Evolutionary conservation across 2,888 invertebrate genomes (phyloP).

Genomic region (Leptopilina myrica): DNA sequence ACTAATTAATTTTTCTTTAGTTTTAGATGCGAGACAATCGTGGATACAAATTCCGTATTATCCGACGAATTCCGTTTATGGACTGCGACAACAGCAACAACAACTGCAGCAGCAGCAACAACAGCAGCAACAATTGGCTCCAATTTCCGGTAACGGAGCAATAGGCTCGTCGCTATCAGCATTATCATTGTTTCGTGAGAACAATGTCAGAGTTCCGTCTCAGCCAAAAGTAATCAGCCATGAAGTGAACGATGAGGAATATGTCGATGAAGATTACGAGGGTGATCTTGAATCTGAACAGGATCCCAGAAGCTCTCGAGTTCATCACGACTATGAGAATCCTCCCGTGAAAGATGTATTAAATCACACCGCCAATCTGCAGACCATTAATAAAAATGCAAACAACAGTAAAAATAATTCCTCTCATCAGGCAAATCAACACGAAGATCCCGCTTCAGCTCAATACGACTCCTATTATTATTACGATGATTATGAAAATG

Average conservation of each 20-base stretch:
- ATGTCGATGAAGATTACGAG: conserved; percentile 48
- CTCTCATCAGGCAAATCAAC: conserved; percentile 57
- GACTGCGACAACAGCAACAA: conserved; percentile 53
- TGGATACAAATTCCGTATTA: conserved; percentile 66
- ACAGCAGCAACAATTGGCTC: conserved; percentile 55
- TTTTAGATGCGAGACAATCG: conserved; percentile 49
- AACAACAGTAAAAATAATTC: conserved; percentile 39
- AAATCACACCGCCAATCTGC: conserved; percentile 49
- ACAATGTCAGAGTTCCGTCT: conserved; percentile 58
- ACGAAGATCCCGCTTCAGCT: conserved; percentile 60
- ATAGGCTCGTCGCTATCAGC: conserved; percentile 50
- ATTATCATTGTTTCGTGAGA: conserved; percentile 57
- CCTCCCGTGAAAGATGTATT: conserved; percentile 48
- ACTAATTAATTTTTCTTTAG: neutral
- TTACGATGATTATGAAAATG: conserved; percentile 70
- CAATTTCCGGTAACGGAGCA: conserved; percentile 49
- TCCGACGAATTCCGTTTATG: conserved; percentile 69
- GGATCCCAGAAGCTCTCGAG: conserved; percentile 48
- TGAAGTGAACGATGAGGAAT: conserved; percentile 42
- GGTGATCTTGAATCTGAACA: conserved; percentile 47
- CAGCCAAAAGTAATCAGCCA: conserved; percentile 45
- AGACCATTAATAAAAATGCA: conserved; percentile 42
- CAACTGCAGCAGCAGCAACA: too few species aligned
- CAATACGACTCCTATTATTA: conserved; percentile 65
- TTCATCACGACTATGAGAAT: conserved; percentile 42